Base-by-base conservation (phyloP, 2,113 vertebrate genomes). In the Onychostoma macrolepis region DNA sequence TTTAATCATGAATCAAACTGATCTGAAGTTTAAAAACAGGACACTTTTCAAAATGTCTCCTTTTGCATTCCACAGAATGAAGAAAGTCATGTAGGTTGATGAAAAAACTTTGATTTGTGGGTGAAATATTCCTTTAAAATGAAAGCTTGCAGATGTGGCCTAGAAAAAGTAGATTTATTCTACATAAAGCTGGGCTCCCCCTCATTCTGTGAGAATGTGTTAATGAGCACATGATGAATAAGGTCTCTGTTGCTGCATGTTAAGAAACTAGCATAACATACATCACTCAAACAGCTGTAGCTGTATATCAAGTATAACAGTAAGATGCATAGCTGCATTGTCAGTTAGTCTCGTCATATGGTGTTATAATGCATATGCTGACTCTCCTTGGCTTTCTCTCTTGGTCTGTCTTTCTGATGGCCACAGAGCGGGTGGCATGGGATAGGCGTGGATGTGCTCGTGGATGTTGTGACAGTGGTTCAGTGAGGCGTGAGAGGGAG, bases 401-500 rank as follows among this genome's bases (percentile, higher is more conserved):
- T 38, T 17, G 6, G 28, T 12, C 36, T 24, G 36, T 41, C 71
- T 78, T 53, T 30, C 74, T 76, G 74, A n/a, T 12, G 41, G 38
- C 41, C 74, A 48, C n/a, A 76, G n/a, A 76, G 74, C 6, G 12
- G 6, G 48, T 79, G 76, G 76, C 21, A 9, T 41, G 41, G 65
- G 41, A 45, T 30, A 65, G 65, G 67, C 24, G 38, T 28, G 19
- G 77, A 69, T 21, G 50, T 72, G 74, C 33, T 36, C 48, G 26
- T 75, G 50, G 88, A 84, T 85, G 90, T 88, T 88, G 65, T 90
- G 90, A 89, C 86, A 89, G 71, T 72, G 33, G 87, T 78, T 82
- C 71, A 82, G 61, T 53, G 75, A 56, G 58, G 86, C 75, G 50
- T 72, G 76, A 79, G 78, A 50, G 80, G 69, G 12, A 26, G 77